Base-by-base conservation (phyloP, 2,888 invertebrate genomes). In the Galerucella nymphaeae region DNA sequence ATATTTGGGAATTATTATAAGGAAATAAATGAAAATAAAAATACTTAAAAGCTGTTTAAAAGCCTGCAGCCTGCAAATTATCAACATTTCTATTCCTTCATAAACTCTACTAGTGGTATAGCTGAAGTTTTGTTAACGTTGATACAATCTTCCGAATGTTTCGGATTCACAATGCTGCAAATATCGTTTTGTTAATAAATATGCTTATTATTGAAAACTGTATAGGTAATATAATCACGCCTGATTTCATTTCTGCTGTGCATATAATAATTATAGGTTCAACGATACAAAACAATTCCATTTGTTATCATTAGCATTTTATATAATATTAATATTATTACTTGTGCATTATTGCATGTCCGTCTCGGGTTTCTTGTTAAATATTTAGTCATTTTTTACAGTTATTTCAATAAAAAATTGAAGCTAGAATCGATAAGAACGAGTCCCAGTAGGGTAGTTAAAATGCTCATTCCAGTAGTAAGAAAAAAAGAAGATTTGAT, bases 321-420 rank as follows among this genome's bases (percentile, higher is more conserved):
- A 38, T 8, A 38, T 38, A 38, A 38, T 38, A 30, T 30, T 30
- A 30, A 30, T 30, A 30, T 30, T 30, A 30, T 30, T 30, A 30
- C 1, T 30, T 38, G 30, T 38, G 9, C 8, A 38, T 38, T 9
- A 1, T 38, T 38, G 30, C 45, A 53, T 18, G 18, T 53, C 53
- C 53, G 53, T 53, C 53, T 18, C 53, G 18, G 53, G n/a, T 3
- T 18, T 10, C 8, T 53, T 8, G 10, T 48, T 11, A 53, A 16
- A 30, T 30, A 6, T 30, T 48, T 59, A 48, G 73, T 77, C 61
- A 64, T 79, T 58, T 74, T 30, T 30, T 30, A 6, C 30, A 5
- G 76, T 14, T 75, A 80, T 68, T 76, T 79, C 75, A 77, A 76
- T 75, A 73, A 76, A 76, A 73, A 48, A 78, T 16, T 42, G 10